These are phyloP conservation scores for Phylloscopus trochiloides DNA, from an alignment of 2,113 vertebrate species.

Conservation along the genomic window DNA sequence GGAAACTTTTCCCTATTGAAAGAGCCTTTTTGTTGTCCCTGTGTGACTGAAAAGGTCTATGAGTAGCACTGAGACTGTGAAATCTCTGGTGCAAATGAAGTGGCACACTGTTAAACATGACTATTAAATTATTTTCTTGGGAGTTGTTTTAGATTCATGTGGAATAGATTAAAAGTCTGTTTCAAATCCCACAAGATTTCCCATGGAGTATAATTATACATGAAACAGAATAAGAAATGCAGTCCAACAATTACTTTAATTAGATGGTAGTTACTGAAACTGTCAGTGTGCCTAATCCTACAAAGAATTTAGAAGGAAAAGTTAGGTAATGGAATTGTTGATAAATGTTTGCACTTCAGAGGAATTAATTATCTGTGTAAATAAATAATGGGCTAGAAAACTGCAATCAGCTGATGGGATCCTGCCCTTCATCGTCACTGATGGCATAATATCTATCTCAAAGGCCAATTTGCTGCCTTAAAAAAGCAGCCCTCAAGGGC, in stretches of 20 bases:
- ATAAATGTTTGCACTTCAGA: constrained; percentile 55
- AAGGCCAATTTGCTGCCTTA: background rate
- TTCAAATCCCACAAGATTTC: constrained; percentile 69
- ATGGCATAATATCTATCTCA: background rate
- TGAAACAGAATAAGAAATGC: constrained; percentile 71
- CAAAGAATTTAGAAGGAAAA: background rate
- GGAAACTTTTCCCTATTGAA: background rate
- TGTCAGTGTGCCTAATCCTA: constrained; percentile 32
- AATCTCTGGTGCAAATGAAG: constrained; percentile 32
- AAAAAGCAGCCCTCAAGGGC: background rate
- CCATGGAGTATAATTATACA: constrained; percentile 72
- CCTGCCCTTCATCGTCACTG: background rate
- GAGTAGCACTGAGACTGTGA: background rate
- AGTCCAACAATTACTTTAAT: constrained; percentile 75
- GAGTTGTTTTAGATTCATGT: constrained; percentile 72
- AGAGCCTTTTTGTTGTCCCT: constrained; percentile 30
- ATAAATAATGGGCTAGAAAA: constrained; percentile 46
- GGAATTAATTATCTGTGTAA: constrained; percentile 58
- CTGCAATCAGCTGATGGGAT: background rate
- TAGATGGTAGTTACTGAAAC: constrained; percentile 65
- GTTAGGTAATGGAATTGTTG: constrained; percentile 20
- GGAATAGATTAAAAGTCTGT: constrained; percentile 72
- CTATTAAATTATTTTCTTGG: constrained; percentile 72
- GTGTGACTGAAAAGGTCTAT: background rate
- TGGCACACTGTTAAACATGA: constrained; percentile 56